phyloP scores from a whole-genome alignment of 92 coral and sea anemone genomes.

The Montipora capitata region DNA sequence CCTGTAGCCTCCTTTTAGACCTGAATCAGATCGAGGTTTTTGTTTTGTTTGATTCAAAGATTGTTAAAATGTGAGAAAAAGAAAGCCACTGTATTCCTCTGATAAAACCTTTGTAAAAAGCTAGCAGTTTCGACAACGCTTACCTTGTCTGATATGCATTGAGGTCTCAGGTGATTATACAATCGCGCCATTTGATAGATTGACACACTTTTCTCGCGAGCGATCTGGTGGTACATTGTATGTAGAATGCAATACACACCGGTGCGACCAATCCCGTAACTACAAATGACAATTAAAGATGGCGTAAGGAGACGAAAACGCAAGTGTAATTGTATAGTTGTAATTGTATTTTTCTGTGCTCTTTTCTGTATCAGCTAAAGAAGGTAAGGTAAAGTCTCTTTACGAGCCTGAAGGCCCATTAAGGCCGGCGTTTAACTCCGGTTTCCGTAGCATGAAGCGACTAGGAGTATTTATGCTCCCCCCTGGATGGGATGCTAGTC shows the following conservation, averaged over 20 bases:
- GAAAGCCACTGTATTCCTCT: too few relatives aligned
- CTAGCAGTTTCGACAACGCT: not conserved
- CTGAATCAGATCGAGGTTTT: too few relatives aligned
- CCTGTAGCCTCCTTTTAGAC: too few relatives aligned
- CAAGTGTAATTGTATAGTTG: not conserved
- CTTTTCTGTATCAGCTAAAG: too few relatives aligned
- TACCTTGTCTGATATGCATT: constrained; percentile 84
- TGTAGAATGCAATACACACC: constrained; percentile 93
- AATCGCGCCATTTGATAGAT: constrained; percentile 88
- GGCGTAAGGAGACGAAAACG: too few relatives aligned
- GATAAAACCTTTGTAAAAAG: not conserved
- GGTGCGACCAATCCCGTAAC: constrained; percentile 94
- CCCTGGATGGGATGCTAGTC: too few relatives aligned
- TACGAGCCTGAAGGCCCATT: too few relatives aligned
- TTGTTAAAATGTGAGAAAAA: not conserved
- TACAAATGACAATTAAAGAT: constrained; percentile 20
- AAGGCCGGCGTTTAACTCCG: too few relatives aligned
- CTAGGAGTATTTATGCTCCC: too few relatives aligned
- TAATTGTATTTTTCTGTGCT: too few relatives aligned
- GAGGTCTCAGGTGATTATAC: constrained; percentile 82
- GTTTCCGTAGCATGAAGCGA: too few relatives aligned
- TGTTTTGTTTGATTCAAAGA: not conserved
- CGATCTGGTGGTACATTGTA: constrained; percentile 89
- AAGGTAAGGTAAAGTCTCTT: too few relatives aligned
- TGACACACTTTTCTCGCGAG: constrained; percentile 77